Evolutionary conservation across 2,113 vertebrate genomes (phyloP).

Genomic region (Octodon degus): DNA sequence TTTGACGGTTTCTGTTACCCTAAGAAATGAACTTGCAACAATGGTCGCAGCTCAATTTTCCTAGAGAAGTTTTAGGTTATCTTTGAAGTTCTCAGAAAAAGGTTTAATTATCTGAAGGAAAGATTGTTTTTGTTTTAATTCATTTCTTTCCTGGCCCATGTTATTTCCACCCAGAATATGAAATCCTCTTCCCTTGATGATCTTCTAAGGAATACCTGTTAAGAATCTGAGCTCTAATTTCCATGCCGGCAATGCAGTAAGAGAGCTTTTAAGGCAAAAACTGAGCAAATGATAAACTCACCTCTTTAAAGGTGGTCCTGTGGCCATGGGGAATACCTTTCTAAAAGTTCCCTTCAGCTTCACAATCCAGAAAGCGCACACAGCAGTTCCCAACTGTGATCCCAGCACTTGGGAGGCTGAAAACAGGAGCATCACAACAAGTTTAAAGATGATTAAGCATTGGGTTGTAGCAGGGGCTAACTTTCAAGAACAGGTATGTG

Average conservation of each 20-base stretch:
- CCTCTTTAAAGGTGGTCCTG: too few relatives aligned
- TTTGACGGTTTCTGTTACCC: background rate
- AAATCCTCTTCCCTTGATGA: background rate
- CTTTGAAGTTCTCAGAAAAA: background rate
- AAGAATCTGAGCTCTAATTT: slow-evolving; percentile 1
- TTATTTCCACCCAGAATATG: background rate
- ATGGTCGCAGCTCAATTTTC: background rate
- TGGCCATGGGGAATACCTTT: background rate
- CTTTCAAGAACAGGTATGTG: background rate
- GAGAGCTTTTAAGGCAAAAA: background rate
- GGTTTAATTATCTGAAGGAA: background rate
- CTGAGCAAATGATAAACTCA: background rate
- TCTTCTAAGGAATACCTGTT: background rate
- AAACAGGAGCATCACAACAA: too few relatives aligned
- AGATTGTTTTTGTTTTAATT: slow-evolving; percentile 12
- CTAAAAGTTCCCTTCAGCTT: background rate
- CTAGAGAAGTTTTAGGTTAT: background rate
- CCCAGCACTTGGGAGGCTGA: too few relatives aligned
- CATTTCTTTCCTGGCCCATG: background rate
- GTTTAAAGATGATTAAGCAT: background rate
- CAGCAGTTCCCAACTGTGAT: background rate
- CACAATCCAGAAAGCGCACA: background rate
- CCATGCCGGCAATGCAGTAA: background rate
- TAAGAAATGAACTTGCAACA: background rate
- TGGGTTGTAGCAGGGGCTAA: background rate